Evolutionary conservation across 2,113 vertebrate species (phyloP).

Genomic region (Micronycteris hirsuta): DNA sequence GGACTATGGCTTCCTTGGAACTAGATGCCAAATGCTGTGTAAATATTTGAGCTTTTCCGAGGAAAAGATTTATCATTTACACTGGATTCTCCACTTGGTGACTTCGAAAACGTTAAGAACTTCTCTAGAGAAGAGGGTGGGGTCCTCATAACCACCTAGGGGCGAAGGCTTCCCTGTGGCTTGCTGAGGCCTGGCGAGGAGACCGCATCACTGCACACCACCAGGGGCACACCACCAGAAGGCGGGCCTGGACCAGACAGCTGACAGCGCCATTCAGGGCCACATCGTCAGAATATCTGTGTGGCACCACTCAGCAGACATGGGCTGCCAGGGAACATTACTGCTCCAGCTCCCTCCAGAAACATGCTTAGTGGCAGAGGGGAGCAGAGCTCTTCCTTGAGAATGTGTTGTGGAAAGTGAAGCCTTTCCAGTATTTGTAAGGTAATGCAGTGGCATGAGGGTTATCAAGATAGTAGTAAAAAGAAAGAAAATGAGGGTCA

Average conservation of each 20-base stretch:
- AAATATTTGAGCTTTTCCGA: background rate
- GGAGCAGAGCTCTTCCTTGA: background rate
- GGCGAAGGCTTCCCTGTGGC: rapidly evolving
- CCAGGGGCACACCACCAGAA: background rate
- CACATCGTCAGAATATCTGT: too few relatives aligned
- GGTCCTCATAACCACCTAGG: background rate
- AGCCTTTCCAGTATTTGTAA: background rate
- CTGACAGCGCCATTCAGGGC: rapidly evolving
- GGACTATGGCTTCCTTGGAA: background rate
- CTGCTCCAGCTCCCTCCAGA: background rate
- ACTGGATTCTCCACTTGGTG: background rate
- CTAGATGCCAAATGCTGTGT: background rate
- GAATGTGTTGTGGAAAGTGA: background rate
- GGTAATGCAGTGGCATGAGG: rapidly evolving
- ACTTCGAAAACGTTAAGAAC: background rate
- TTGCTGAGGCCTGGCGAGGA: background rate
- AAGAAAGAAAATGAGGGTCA: background rate
- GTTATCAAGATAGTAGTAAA: too few relatives aligned
- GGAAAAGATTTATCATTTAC: background rate
- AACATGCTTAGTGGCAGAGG: background rate
- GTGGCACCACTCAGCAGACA: background rate
- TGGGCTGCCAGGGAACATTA: background rate
- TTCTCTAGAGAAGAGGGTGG: background rate
- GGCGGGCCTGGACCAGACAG: background rate
- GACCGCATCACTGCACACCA: too few relatives aligned